These are phyloP conservation scores for Monochamus saltuarius DNA, from an alignment of 1,140 invertebrate genomes.

Conservation along the genomic window DNA sequence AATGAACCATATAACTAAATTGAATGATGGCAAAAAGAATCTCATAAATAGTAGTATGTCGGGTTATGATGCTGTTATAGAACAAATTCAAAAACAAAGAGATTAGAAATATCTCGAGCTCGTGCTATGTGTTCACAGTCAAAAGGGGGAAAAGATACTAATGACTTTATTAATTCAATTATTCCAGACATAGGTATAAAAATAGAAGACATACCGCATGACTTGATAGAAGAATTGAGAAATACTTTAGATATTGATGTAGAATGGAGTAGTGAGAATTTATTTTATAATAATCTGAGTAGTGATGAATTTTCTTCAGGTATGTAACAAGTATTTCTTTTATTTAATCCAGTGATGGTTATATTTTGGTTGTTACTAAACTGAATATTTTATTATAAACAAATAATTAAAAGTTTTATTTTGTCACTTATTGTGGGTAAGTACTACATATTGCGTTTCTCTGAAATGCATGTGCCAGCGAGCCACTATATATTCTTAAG, in stretches of 20 bases:
- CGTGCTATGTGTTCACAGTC: conserved; percentile 35
- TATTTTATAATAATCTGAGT: conserved; percentile 10
- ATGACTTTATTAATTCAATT: conserved; percentile 38
- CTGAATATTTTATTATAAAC: too few relatives aligned
- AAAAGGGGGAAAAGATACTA: conserved; percentile 18
- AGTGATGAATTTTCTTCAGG: conserved; percentile 5
- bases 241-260: conserved; percentile 35
- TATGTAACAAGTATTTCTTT: neutral
- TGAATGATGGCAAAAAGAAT: conserved; percentile 42
- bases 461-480: too few relatives aligned
- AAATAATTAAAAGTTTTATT: too few relatives aligned
- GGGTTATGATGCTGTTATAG: conserved; percentile 40
- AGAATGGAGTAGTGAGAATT: conserved; percentile 3
- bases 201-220: conserved; percentile 42
- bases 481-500: too few relatives aligned
- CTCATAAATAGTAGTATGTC: conserved; percentile 35
- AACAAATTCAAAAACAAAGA: conserved; percentile 42
- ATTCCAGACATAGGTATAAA: conserved; percentile 46
- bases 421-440: too few relatives aligned
- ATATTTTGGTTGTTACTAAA: too few relatives aligned
- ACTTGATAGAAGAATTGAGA: conserved; percentile 40
- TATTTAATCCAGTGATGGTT: neutral
- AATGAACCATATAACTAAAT: conserved; percentile 41
- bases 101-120: conserved; percentile 41
- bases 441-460: too few relatives aligned